Evolutionary conservation across 2,113 vertebrate genomes (phyloP), one percentile per base, ranked within the genome.

Genomic region (Pimephales promelas): DNA sequence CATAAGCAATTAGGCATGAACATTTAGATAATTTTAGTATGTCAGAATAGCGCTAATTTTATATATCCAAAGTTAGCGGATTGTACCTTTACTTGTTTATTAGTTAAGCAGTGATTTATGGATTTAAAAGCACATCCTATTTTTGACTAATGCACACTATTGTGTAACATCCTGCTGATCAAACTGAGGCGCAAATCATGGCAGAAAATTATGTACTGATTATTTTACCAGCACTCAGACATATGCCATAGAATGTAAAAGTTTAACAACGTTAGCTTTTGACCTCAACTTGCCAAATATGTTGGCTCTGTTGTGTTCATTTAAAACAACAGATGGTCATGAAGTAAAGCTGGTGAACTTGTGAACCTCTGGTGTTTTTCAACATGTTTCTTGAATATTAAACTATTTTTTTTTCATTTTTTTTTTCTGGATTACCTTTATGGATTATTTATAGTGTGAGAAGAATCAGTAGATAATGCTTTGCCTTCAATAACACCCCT

Each of bases 101-200:
- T 9, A 20, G 43, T 84, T 84, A 74, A 57, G 64, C 36, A 62
- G 43, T 82, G 52, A 62, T 52, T n/a, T 36, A 24, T 84, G 45
- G 20, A 26, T 66, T 76, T 76, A 52, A 73, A 56, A 79, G 36
- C 66, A 72, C 52, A 43, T 59, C 28, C 20, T 64, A 36, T n/a
- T 43, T 22, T 70, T 87, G 85, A 85, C 56, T 81, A 66, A 71
- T 74, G 80, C 62, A 82, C 45, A 20, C 61, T 82, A 20, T 88
- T 90, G 84, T 90, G 54, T 88, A 89, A 92, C 57, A 79, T 22
- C 28, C 62, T 3, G 11, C 8, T 56, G 56, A 10, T 56, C 56
- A 34, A 86, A 82, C 47, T 76, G 20, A 26, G 52, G 11, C 62
- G 61, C 36, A n/a, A 57, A 24, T 68, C 75, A 43, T 43, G 13